phyloP scores from a whole-genome alignment of 2,888 invertebrate genomes.

The Andrena praecox region DNA sequence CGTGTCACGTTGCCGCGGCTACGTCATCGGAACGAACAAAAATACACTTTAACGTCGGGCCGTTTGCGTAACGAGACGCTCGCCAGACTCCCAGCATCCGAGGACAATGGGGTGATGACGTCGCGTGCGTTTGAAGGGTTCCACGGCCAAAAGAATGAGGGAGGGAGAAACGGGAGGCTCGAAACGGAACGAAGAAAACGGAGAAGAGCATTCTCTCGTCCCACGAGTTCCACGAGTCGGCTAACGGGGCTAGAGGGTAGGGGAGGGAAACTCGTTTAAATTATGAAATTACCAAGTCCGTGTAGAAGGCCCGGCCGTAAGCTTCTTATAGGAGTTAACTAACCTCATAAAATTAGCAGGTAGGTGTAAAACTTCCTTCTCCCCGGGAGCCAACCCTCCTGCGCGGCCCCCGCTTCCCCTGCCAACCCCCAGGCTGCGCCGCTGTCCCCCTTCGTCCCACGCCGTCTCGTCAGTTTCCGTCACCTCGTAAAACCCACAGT shows the following conservation, averaged over 20 bases:
- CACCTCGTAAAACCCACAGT: slow-evolving; percentile 70
- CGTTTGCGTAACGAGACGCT: slow-evolving; percentile 32
- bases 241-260: slow-evolving; percentile 13
- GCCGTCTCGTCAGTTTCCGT: slow-evolving; percentile 59
- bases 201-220: slow-evolving; percentile 1
- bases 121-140: slow-evolving; percentile 30
- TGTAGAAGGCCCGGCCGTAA: slow-evolving; percentile 69
- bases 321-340: slow-evolving; percentile 77
- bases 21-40: slow-evolving; percentile 24
- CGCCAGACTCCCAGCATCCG: not conserved
- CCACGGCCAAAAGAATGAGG: not conserved
- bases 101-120: slow-evolving; percentile 1
- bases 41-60: slow-evolving; percentile 14
- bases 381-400: slow-evolving; percentile 29
- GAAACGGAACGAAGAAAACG: not conserved
- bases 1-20: slow-evolving; percentile 33
- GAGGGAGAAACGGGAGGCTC: slow-evolving; percentile 3
- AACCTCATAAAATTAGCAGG: slow-evolving; percentile 79
- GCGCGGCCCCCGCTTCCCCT: slow-evolving; percentile 14
- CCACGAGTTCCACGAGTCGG: not conserved
- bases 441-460: slow-evolving; percentile 22
- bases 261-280: slow-evolving; percentile 67
- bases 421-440: not conserved
- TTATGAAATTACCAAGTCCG: slow-evolving; percentile 75
- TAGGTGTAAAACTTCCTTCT: slow-evolving; percentile 73